These are phyloP conservation scores for Xylocampa areola DNA, from an alignment of 2,888 invertebrate species.

Conservation along the genomic window DNA sequence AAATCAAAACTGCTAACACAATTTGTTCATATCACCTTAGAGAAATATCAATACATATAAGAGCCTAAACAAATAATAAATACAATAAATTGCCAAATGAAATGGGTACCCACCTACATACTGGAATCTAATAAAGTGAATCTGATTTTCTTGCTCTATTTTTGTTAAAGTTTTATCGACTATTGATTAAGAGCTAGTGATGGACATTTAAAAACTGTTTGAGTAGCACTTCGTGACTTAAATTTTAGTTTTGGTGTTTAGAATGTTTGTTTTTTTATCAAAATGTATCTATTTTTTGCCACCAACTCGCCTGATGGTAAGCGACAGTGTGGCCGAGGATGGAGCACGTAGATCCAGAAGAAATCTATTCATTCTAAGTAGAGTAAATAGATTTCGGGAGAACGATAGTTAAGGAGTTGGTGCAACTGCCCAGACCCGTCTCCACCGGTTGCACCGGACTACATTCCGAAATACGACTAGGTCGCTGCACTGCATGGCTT, in stretches of 20 bases:
- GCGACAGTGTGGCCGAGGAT: too few species aligned
- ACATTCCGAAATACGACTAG: too few species aligned
- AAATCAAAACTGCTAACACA: constrained; percentile 43
- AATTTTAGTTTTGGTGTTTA: constrained; percentile 2
- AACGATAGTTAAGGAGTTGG: too few species aligned
- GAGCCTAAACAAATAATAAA: constrained; percentile 31
- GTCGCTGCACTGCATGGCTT: too few species aligned
- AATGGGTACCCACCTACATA: too few species aligned
- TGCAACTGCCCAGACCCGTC: too few species aligned
- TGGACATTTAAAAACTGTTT: constrained; percentile 20
- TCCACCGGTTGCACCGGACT: too few species aligned
- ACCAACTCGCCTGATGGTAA: too few species aligned
- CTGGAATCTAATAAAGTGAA: constrained; percentile 40
- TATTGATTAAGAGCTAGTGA: constrained; percentile 36
- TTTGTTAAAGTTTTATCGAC: constrained; percentile 30
- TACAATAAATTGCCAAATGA: constrained; percentile 20
- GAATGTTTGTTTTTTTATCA: background rate
- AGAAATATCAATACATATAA: constrained; percentile 19
- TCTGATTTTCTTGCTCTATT: constrained; percentile 20
- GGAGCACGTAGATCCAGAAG: too few species aligned
- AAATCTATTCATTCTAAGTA: too few species aligned
- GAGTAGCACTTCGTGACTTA: constrained; percentile 2
- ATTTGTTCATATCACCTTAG: constrained; percentile 11
- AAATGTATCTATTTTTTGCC: too few species aligned
- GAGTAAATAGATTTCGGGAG: too few species aligned